Evolutionary conservation across 2,888 invertebrate species (phyloP).

Genomic region (Heteromyza rotundicornis): DNA sequence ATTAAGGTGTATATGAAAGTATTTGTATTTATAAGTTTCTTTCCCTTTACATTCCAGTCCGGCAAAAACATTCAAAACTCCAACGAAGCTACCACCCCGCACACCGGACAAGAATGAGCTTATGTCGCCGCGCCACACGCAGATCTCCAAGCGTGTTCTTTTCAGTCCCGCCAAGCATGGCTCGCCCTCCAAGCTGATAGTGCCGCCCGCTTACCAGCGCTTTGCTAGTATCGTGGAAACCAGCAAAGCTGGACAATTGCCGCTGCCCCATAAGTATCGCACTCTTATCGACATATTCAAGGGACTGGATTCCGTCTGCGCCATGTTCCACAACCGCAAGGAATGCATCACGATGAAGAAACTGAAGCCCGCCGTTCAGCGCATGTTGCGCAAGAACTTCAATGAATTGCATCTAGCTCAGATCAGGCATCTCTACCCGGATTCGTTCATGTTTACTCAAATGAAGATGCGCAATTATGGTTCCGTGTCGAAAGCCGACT

Average conservation of each 20-base stretch:
- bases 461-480: slow-evolving; percentile 76
- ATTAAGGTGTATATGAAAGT: background rate
- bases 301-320: slow-evolving; percentile 81
- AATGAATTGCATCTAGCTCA: slow-evolving; percentile 78
- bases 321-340: slow-evolving; percentile 85
- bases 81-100: slow-evolving; percentile 65
- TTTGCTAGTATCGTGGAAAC: slow-evolving; percentile 70
- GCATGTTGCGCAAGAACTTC: slow-evolving; percentile 82
- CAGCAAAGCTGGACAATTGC: slow-evolving; percentile 68
- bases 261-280: slow-evolving; percentile 84
- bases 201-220: slow-evolving; percentile 74
- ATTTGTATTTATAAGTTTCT: background rate
- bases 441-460: slow-evolving; percentile 77
- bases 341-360: slow-evolving; percentile 89
- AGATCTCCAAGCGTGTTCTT: slow-evolving; percentile 67
- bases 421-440: slow-evolving; percentile 82
- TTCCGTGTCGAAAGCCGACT: slow-evolving; percentile 70
- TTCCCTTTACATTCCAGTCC: slow-evolving; percentile 65
- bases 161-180: slow-evolving; percentile 70
- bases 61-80: slow-evolving; percentile 68
- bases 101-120: slow-evolving; percentile 65
- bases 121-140: slow-evolving; percentile 70
- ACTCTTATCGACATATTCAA: slow-evolving; percentile 83
- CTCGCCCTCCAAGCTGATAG: slow-evolving; percentile 60
- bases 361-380: slow-evolving; percentile 85